These are phyloP conservation scores for Limnephilus lunatus DNA, from an alignment of 2,888 invertebrate species.

Conservation along the genomic window DNA sequence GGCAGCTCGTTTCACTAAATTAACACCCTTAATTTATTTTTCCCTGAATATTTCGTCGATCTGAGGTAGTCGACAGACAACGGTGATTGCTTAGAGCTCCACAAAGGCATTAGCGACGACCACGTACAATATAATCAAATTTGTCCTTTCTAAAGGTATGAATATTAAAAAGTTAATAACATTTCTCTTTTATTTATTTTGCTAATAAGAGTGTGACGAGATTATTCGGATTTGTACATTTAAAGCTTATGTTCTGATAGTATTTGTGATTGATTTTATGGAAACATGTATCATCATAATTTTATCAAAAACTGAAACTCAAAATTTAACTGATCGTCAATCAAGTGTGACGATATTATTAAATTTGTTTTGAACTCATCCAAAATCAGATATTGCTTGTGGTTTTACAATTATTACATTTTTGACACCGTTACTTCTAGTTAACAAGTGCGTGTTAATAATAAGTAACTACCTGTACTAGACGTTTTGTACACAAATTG, in stretches of 20 bases:
- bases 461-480: too few species aligned
- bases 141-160: background rate
- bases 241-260: too few species aligned
- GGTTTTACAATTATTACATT: too few species aligned
- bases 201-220: background rate
- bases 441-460: too few species aligned
- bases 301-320: background rate
- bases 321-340: too few species aligned
- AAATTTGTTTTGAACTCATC: too few species aligned
- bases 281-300: background rate
- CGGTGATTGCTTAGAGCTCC: background rate
- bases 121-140: background rate
- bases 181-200: background rate
- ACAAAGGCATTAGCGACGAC: too few species aligned
- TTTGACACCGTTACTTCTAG: too few species aligned
- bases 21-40: background rate
- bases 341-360: too few species aligned
- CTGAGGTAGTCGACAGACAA: background rate
- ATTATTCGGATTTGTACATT: background rate
- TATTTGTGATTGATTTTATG: too few species aligned
- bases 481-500: too few species aligned
- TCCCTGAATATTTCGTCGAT: background rate
- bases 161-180: background rate
- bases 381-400: too few species aligned
- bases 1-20: background rate